Conservation (phyloP, 1,140 invertebrate genomes). For the Aphelinus certus region DNA sequence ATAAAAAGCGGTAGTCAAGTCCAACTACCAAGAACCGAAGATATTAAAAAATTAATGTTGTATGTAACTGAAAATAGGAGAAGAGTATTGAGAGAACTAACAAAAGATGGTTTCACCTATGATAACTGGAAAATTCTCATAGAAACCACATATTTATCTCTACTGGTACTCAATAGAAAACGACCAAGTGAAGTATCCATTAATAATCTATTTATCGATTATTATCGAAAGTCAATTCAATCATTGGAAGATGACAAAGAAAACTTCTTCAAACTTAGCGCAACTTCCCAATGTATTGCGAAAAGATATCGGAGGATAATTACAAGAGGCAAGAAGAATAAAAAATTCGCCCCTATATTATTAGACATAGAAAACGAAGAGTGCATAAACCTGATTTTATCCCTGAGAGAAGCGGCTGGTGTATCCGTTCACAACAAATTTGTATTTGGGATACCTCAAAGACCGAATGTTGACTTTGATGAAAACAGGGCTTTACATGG, state of each 20-base stretch:
- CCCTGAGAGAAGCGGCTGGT: conserved; percentile 5
- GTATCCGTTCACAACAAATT: conserved; percentile 12
- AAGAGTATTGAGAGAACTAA: neutral
- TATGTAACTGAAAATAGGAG: neutral
- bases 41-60: neutral
- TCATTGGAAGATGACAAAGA: neutral
- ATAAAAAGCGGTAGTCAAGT: neutral
- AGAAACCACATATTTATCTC: neutral
- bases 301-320: neutral
- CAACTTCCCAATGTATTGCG: neutral
- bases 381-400: conserved; percentile 17
- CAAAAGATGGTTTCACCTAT: neutral
- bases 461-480: no score
- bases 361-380: neutral
- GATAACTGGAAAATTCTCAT: neutral
- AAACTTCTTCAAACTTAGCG: no score
- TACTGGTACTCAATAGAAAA: neutral
- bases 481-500: conserved; percentile 1
- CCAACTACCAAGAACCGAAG: neutral
- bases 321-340: conserved; percentile 1
- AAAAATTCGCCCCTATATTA: neutral
- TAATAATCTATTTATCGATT: neutral
- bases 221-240: neutral
- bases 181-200: neutral
- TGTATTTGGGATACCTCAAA: conserved; percentile 30